These are phyloP conservation scores for Zhuqinia jingwanae DNA, from an alignment of 2,888 invertebrate species.

Conservation along the genomic window DNA sequence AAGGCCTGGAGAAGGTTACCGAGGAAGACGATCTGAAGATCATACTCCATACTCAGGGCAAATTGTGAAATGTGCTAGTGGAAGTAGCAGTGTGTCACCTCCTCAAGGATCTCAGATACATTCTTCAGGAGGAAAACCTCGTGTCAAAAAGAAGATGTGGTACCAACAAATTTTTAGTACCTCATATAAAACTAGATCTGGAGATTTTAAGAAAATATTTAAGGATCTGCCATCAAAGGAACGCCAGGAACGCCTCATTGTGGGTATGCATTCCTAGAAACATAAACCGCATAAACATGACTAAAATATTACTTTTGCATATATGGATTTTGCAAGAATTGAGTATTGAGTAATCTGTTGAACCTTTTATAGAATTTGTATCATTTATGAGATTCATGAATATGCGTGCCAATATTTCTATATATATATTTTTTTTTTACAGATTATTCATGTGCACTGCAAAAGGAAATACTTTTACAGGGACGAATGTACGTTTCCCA, in stretches of 20 bases:
- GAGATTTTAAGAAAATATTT: constrained; percentile 95
- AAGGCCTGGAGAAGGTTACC: not conserved
- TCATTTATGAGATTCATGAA: no score
- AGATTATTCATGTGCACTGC: constrained; percentile 99
- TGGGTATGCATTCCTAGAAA: constrained; percentile 85
- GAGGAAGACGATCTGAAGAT: not conserved
- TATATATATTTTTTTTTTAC: no score
- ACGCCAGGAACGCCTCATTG: constrained; percentile 93
- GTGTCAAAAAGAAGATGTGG: constrained; percentile 79
- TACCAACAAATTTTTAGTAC: constrained; percentile 83
- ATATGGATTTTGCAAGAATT: no score
- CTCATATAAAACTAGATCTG: constrained; percentile 95
- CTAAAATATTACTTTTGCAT: no score
- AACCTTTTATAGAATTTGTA: no score
- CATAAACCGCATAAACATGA: not conserved
- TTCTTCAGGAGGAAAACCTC: constrained; percentile 45
- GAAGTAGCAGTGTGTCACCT: constrained; percentile 13
- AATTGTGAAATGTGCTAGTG: not conserved
- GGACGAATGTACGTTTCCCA: constrained; percentile 97
- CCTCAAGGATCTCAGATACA: constrained; percentile 12
- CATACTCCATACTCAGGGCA: not conserved
- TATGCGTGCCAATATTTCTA: no score
- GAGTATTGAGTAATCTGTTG: no score
- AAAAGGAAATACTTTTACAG: constrained; percentile 97
- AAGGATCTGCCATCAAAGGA: constrained; percentile 95